Evolutionary conservation across 2,113 vertebrate species (phyloP).

Genomic region (Tetrao urogallus): DNA sequence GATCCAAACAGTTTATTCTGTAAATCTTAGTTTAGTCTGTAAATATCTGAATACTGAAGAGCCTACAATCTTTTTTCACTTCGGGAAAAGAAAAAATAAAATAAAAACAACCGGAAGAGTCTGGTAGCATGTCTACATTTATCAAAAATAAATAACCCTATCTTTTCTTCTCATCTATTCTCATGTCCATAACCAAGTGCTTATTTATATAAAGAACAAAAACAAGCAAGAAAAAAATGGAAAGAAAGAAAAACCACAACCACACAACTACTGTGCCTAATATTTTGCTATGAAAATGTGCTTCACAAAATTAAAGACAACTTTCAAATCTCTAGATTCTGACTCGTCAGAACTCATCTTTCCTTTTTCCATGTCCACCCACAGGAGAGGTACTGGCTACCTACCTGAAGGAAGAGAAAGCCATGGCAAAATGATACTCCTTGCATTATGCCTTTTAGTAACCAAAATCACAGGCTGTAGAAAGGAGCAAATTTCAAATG

Average conservation of each 20-base stretch:
- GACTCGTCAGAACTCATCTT: not conserved
- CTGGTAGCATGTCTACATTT: not conserved
- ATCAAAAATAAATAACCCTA: not conserved
- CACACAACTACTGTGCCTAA: not conserved
- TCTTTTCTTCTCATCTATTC: not conserved
- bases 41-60: not conserved
- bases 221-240: not conserved
- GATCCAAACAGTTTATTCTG: not conserved
- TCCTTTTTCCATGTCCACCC: not conserved
- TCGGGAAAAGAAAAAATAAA: not conserved
- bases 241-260: not conserved
- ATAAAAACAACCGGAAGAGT: not conserved
- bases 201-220: not conserved
- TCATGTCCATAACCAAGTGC: not conserved
- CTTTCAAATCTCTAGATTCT: not conserved
- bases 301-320: constrained; percentile 18
- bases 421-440: not conserved
- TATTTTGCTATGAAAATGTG: not conserved
- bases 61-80: not conserved
- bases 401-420: not conserved
- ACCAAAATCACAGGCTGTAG: not conserved
- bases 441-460: not conserved
- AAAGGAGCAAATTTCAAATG: not conserved
- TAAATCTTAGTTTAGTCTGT: not conserved
- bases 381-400: not conserved